Conservation (phyloP, 1,140 invertebrate genomes). For the Gryllus bimaculatus region DNA sequence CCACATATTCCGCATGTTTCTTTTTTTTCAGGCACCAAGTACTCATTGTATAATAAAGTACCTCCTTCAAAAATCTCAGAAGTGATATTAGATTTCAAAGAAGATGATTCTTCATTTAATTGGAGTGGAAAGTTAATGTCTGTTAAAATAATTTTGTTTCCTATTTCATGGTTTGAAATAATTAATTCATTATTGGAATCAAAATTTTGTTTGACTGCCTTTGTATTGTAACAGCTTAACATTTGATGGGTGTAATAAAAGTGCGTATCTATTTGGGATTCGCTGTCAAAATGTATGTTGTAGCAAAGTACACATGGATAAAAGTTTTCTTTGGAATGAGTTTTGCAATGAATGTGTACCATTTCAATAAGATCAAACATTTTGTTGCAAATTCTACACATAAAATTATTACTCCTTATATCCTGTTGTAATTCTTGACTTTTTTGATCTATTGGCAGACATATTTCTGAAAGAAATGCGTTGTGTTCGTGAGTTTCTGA, state of each 20-base stretch:
- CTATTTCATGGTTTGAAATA: background rate
- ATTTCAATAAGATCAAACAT: background rate
- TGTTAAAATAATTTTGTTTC: background rate
- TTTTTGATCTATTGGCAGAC: too few species aligned
- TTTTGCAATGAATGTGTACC: background rate
- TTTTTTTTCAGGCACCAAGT: background rate
- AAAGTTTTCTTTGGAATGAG: background rate
- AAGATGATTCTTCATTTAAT: background rate
- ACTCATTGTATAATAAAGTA: background rate
- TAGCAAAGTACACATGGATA: slow-evolving; percentile 12
- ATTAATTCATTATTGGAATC: background rate
- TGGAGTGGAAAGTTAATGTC: background rate
- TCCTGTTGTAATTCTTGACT: too few species aligned
- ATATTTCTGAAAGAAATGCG: too few species aligned
- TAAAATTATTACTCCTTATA: background rate
- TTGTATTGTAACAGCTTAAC: background rate
- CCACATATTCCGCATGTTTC: background rate
- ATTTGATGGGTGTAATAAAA: background rate
- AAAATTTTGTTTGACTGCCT: background rate
- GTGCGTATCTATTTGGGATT: background rate
- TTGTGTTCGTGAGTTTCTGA: too few species aligned
- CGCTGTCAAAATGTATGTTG: background rate
- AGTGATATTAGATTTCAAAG: background rate
- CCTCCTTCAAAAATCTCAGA: background rate
- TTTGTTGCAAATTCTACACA: background rate